A percentile compares a stretch with the other conserved stretches of the same genome.
Conservation (phyloP, 2,888 invertebrate genomes). For the Synanthedon tipuliformis region DNA sequence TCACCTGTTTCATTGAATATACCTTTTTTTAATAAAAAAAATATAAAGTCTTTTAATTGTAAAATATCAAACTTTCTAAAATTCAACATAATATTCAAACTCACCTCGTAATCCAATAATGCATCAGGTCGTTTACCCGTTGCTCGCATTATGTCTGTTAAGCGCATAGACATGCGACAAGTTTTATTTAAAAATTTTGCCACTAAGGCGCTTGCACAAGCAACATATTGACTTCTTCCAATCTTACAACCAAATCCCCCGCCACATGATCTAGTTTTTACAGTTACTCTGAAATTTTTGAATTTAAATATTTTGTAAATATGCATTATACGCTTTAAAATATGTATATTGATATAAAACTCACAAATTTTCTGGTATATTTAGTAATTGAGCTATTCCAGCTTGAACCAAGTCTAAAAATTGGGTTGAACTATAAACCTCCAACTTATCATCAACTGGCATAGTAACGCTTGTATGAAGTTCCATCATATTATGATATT, state of each 20-base stretch:
- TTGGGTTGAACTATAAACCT: constrained; percentile 69
- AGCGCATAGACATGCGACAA: constrained; percentile 27
- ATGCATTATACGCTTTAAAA: neutral
- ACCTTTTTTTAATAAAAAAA: too few species aligned
- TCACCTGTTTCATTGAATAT: too few species aligned
- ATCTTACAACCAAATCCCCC: constrained; percentile 32
- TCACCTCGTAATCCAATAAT: constrained; percentile 28
- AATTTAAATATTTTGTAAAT: neutral
- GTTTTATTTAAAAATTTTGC: constrained; percentile 22
- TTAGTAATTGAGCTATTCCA: constrained; percentile 57
- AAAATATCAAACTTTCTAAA: too few species aligned
- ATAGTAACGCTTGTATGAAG: constrained; percentile 67
- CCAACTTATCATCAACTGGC: constrained; percentile 74
- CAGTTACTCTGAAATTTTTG: constrained; percentile 17
- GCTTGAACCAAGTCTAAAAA: constrained; percentile 64
- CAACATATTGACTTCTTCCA: constrained; percentile 17
- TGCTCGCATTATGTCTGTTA: constrained; percentile 25
- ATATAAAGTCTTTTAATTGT: too few species aligned
- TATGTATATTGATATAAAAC: neutral
- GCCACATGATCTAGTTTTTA: constrained; percentile 25
- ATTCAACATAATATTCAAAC: neutral
- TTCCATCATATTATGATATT: constrained; percentile 78
- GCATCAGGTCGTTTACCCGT: constrained; percentile 28
- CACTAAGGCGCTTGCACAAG: constrained; percentile 25
- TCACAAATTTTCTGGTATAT: constrained; percentile 66